Conservation (phyloP, 2,888 invertebrate species). For the Diabrotica balteata region DNA sequence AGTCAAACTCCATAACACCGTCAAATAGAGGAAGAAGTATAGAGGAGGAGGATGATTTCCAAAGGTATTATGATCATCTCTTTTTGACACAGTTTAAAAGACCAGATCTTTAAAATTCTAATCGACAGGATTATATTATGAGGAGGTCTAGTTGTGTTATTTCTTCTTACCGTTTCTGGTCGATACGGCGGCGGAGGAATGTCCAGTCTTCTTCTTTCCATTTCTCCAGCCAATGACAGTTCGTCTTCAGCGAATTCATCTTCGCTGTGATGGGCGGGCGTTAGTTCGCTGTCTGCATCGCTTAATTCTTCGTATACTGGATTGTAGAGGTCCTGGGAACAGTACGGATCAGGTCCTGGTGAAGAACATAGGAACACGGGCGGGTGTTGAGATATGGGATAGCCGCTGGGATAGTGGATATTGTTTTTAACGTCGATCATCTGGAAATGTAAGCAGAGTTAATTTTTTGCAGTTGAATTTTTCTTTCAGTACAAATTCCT, state of each 20-base stretch:
- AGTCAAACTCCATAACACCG: too few relatives aligned
- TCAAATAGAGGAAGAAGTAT: too few relatives aligned
- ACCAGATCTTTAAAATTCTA: too few relatives aligned
- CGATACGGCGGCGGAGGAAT: slow-evolving; percentile 59
- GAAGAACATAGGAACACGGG: slow-evolving; percentile 77
- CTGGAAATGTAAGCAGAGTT: slow-evolving; percentile 60
- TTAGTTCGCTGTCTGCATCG: slow-evolving; percentile 67
- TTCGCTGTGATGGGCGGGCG: slow-evolving; percentile 74
- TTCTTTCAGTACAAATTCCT: too few relatives aligned
- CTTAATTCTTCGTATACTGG: slow-evolving; percentile 85
- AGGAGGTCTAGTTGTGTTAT: too few relatives aligned
- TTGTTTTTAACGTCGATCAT: slow-evolving; percentile 75
- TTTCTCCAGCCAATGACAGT: slow-evolving; percentile 67
- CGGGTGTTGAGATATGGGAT: slow-evolving; percentile 68
- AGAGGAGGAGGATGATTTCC: too few relatives aligned
- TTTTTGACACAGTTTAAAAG: too few relatives aligned
- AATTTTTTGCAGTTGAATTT: too few relatives aligned
- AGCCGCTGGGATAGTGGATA: slow-evolving; percentile 68
- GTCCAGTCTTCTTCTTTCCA: slow-evolving; percentile 52
- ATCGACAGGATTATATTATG: too few relatives aligned
- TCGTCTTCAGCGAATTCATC: slow-evolving; percentile 89
- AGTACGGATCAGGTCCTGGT: slow-evolving; percentile 71
- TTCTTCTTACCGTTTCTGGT: slow-evolving; percentile 40
- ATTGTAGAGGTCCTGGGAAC: slow-evolving; percentile 72
- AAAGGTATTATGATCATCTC: too few relatives aligned